Evolutionary conservation across 2,888 invertebrate species (phyloP).

Genomic region (Cosmia pyralina): DNA sequence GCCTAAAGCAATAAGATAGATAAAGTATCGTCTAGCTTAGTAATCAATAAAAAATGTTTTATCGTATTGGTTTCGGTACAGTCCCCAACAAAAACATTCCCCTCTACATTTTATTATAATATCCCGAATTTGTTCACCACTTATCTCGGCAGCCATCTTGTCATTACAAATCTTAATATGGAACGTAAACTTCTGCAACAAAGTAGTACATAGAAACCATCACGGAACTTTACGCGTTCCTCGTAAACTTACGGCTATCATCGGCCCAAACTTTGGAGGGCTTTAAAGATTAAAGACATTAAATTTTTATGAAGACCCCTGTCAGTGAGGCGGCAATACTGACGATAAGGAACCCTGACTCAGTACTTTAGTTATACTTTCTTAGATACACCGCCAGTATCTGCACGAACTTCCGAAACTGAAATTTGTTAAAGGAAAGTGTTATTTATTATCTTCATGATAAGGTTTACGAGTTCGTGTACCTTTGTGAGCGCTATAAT

Average conservation of each 20-base stretch:
- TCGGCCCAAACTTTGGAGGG: slow-evolving; percentile 80
- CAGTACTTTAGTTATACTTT: slow-evolving; percentile 72
- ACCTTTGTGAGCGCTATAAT: slow-evolving; percentile 59
- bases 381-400: slow-evolving; percentile 67
- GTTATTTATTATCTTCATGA: slow-evolving; percentile 66
- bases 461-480: slow-evolving; percentile 64
- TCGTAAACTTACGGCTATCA: slow-evolving; percentile 82
- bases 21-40: slow-evolving; percentile 12
- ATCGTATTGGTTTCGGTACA: slow-evolving; percentile 37
- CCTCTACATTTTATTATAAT: slow-evolving; percentile 31
- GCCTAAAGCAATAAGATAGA: slow-evolving; percentile 30
- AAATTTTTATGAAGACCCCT: slow-evolving; percentile 86
- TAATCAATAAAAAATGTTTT: slow-evolving; percentile 41
- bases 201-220: slow-evolving; percentile 71
- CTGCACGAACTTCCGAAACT: slow-evolving; percentile 66
- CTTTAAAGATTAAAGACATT: slow-evolving; percentile 86
- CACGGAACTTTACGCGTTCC: slow-evolving; percentile 76
- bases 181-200: slow-evolving; percentile 70
- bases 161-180: slow-evolving; percentile 55
- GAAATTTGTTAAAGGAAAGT: slow-evolving; percentile 69
- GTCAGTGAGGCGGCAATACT: slow-evolving; percentile 78
- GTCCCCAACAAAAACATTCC: slow-evolving; percentile 14
- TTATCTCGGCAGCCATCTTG: slow-evolving; percentile 44
- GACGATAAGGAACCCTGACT: slow-evolving; percentile 77
- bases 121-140: slow-evolving; percentile 41